phyloP scores from a whole-genome alignment of 2,888 invertebrate genomes.

The Himalopsyche tibetana region DNA sequence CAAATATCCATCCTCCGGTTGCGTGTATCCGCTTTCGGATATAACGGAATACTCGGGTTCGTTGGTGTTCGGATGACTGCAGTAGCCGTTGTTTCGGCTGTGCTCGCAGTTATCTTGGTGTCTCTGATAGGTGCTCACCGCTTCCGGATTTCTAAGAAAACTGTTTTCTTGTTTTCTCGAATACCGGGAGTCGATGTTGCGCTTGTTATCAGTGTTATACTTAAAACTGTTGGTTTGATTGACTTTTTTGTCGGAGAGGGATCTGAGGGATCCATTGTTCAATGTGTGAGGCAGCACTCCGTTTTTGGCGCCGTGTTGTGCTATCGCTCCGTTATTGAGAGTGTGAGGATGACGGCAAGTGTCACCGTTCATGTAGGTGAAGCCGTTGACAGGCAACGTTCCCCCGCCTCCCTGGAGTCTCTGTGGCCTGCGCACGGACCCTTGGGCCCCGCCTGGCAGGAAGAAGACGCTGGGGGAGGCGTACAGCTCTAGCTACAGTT shows the following conservation, averaged over 20 bases:
- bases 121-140: slow-evolving; percentile 73
- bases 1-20: slow-evolving; percentile 71
- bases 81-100: slow-evolving; percentile 68
- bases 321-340: slow-evolving; percentile 76
- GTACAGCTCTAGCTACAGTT: slow-evolving; percentile 97
- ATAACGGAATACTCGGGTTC: slow-evolving; percentile 77
- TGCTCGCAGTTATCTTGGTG: slow-evolving; percentile 69
- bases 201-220: slow-evolving; percentile 76
- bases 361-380: slow-evolving; percentile 85
- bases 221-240: slow-evolving; percentile 73
- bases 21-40: slow-evolving; percentile 72
- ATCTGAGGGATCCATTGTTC: slow-evolving; percentile 76
- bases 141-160: slow-evolving; percentile 74
- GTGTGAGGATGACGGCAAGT: slow-evolving; percentile 77
- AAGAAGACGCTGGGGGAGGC: slow-evolving; percentile 90
- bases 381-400: slow-evolving; percentile 84
- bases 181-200: slow-evolving; percentile 75
- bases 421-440: slow-evolving; percentile 73
- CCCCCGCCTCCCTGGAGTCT: slow-evolving; percentile 77
- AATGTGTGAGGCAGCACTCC: slow-evolving; percentile 69
- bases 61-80: slow-evolving; percentile 70
- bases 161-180: slow-evolving; percentile 77
- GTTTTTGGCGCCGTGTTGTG: slow-evolving; percentile 68
- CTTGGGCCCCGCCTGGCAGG: slow-evolving; percentile 80
- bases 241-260: slow-evolving; percentile 75